phyloP scores from a whole-genome alignment of 2,797 vertebrate species.

The Pangasius krempfi region DNA sequence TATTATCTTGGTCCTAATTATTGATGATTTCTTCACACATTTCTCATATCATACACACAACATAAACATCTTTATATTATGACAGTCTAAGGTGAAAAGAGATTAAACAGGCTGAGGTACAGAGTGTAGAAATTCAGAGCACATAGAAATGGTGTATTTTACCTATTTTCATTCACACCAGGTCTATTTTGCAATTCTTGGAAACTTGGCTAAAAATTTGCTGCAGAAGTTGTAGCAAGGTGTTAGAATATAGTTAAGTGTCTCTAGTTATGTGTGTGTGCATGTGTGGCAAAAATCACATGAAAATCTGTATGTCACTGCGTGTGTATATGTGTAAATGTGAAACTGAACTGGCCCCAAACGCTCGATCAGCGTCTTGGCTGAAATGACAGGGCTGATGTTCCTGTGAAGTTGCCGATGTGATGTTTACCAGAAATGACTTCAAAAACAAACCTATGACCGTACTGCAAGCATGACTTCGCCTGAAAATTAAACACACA shows the following conservation, averaged over 20 bases:
- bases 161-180: neutral
- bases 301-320: constrained; percentile 18
- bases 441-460: constrained; percentile 41
- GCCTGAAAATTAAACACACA: constrained; percentile 8
- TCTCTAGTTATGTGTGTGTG: neutral
- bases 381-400: constrained; percentile 56
- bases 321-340: constrained; percentile 49
- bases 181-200: neutral
- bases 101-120: neutral
- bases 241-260: neutral
- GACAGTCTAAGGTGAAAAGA: neutral
- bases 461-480: constrained; percentile 26
- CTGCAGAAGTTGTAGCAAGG: neutral
- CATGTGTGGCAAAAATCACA: constrained; percentile 3
- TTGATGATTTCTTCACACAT: neutral
- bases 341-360: constrained; percentile 53
- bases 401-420: constrained; percentile 46
- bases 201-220: neutral
- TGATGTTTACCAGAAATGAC: constrained; percentile 58
- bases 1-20: neutral
- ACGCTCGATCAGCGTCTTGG: constrained; percentile 22
- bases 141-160: neutral
- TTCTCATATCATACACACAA: neutral
- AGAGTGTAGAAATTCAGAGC: neutral
- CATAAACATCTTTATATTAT: neutral